phyloP scores from a whole-genome alignment of 2,888 invertebrate genomes.

The Hesperia comma region DNA sequence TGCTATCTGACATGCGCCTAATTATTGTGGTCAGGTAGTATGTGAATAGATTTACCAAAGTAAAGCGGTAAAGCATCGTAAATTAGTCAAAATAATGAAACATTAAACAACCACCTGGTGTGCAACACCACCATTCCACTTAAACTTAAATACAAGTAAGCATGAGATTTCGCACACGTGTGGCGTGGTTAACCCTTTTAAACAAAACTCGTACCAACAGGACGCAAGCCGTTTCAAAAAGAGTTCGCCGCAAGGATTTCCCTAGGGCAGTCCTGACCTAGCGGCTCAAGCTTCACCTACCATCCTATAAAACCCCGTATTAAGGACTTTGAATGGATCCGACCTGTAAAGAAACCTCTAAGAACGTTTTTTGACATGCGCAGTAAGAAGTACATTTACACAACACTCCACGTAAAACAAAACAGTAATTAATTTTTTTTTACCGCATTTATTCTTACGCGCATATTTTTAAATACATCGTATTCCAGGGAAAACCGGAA shows the following conservation, averaged over 20 bases:
- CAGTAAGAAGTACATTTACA: background rate
- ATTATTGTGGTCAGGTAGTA: too few relatives aligned
- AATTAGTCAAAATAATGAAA: too few relatives aligned
- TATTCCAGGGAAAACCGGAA: too few relatives aligned
- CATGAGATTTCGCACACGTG: slow-evolving; percentile 9
- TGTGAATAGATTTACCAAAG: too few relatives aligned
- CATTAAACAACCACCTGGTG: too few relatives aligned
- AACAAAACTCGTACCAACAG: slow-evolving; percentile 12
- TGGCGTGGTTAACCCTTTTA: slow-evolving; percentile 15
- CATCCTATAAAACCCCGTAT: slow-evolving; percentile 13
- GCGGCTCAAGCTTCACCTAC: slow-evolving; percentile 6
- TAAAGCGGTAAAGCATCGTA: too few relatives aligned
- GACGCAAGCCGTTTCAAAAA: slow-evolving; percentile 22
- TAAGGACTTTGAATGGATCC: slow-evolving; percentile 23
- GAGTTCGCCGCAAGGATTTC: slow-evolving; percentile 29
- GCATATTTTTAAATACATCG: too few relatives aligned
- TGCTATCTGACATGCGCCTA: too few relatives aligned
- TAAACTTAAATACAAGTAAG: slow-evolving; percentile 4
- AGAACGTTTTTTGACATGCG: slow-evolving; percentile 21
- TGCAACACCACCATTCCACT: too few relatives aligned
- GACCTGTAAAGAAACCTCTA: slow-evolving; percentile 9
- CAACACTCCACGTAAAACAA: background rate
- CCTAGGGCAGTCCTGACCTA: slow-evolving; percentile 30
- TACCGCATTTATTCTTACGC: too few relatives aligned
- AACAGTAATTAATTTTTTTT: too few relatives aligned